phyloP scores from a whole-genome alignment of 2,797 vertebrate genomes.

The Scolopax rusticola region DNA sequence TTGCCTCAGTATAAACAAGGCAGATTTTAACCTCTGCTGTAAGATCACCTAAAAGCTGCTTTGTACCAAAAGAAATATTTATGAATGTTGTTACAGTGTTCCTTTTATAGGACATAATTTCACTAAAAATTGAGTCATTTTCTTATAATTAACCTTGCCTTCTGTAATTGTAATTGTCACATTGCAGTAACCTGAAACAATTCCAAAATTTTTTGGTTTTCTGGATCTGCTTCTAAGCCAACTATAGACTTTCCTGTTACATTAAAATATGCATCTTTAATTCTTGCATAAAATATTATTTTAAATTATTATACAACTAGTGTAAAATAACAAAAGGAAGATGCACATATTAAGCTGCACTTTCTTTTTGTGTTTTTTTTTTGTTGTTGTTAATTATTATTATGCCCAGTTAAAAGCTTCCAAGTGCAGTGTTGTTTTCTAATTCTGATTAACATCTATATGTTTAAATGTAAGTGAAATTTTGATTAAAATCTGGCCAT shows the following conservation, averaged over 20 bases:
- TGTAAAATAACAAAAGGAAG: neutral
- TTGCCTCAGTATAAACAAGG: neutral
- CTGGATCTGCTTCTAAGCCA: neutral
- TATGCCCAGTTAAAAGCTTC: neutral
- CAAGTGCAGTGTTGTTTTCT: neutral
- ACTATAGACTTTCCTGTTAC: neutral
- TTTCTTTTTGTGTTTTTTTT: neutral
- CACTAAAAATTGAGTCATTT: neutral
- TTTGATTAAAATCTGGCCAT: neutral
- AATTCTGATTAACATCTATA: neutral
- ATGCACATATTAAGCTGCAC: neutral
- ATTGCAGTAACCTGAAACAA: neutral
- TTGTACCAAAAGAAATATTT: neutral
- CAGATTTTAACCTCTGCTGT: neutral
- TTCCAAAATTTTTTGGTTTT: neutral
- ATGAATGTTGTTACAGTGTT: neutral
- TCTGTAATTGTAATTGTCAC: neutral
- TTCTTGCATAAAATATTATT: neutral
- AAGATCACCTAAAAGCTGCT: neutral
- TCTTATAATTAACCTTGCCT: neutral
- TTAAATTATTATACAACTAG: neutral
- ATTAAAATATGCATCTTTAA: neutral
- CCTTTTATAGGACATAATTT: neutral
- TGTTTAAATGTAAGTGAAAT: neutral
- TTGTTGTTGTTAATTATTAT: neutral